phyloP scores from a whole-genome alignment of 2,113 vertebrate genomes.

The Gobius niger region DNA sequence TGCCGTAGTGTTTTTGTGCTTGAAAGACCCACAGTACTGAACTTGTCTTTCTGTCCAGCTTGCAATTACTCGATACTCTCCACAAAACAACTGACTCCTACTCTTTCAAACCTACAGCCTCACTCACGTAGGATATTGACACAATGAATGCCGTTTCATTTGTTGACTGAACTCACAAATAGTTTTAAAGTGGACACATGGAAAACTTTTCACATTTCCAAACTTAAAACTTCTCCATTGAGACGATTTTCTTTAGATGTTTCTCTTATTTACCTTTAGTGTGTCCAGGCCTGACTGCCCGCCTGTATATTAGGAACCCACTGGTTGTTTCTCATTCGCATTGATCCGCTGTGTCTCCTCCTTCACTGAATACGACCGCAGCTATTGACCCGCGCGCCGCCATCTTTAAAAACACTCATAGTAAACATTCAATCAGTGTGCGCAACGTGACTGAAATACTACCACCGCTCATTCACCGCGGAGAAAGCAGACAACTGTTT shows the following conservation, averaged over 20 bases:
- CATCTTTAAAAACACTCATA: constrained; percentile 24
- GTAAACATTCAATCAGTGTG: not conserved
- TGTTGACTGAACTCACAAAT: too few relatives aligned
- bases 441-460: not conserved
- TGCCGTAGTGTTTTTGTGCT: not conserved
- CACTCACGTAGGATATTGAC: not conserved
- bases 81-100: not conserved
- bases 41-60: not conserved
- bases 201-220: too few relatives aligned
- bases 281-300: not conserved
- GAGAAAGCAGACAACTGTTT: too few relatives aligned
- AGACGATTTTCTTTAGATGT: too few relatives aligned
- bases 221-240: too few relatives aligned
- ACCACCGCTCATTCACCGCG: not conserved
- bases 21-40: constrained; percentile 36
- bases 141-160: not conserved
- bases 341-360: constrained; percentile 15
- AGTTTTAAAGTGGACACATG: too few relatives aligned
- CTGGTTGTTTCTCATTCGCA: not conserved
- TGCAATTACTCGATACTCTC: constrained; percentile 11
- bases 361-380: constrained; percentile 21
- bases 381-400: constrained; percentile 25
- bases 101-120: not conserved
- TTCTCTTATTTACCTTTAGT: not conserved
- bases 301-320: constrained; percentile 7